Evolutionary conservation across 2,113 vertebrate species (phyloP), one percentile per base, ranked within the genome.

Genomic region (Phycodurus eques): DNA sequence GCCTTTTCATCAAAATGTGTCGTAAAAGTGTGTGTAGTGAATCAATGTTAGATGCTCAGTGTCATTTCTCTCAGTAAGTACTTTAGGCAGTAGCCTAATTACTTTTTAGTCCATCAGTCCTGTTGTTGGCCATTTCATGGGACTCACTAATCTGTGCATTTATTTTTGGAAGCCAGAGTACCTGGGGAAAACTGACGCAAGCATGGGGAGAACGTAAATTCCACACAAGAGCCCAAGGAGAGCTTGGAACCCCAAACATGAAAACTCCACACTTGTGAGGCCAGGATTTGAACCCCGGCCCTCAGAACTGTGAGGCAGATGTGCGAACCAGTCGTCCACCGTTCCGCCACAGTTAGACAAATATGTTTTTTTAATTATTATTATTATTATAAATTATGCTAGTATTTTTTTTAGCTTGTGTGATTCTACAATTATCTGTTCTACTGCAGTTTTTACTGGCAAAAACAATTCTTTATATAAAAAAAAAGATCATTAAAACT

Each of bases 1-100:
- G 53, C 62, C 19, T 67, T 71, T 71, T 81, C 70, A 79, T 77
- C 63, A 54, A 59, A 22, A 65, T 57, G 62, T 68, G 42, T 69
- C 22, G 13, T 71, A 27, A 31, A 22, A 53, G 59, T 71, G 73
- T 71, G 19, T 3, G 33, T 69, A 4, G 44, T 44, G 51, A 77
- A 65, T 31, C 17, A 42, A 49, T 20, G 7, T 14, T 7, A 44
- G 31, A 59, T 13, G 17, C 65, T 73, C 13, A 59, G 9, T 71
- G 17, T 69, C 60, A 56, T 53, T 46, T 22, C 33, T 78, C 42
- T 17, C 2, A 49, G 43, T 54, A n/a, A n/a, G 19, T 63, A 20
- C 35, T 42, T 63, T 8, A 35, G 53, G 17, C 20, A 8, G 5
- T 39, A 39, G 35, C 5, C 35, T 39, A 39, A 39, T 39, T 39